phyloP scores from a whole-genome alignment of 2,797 vertebrate species.

The Darevskia nairensis region DNA sequence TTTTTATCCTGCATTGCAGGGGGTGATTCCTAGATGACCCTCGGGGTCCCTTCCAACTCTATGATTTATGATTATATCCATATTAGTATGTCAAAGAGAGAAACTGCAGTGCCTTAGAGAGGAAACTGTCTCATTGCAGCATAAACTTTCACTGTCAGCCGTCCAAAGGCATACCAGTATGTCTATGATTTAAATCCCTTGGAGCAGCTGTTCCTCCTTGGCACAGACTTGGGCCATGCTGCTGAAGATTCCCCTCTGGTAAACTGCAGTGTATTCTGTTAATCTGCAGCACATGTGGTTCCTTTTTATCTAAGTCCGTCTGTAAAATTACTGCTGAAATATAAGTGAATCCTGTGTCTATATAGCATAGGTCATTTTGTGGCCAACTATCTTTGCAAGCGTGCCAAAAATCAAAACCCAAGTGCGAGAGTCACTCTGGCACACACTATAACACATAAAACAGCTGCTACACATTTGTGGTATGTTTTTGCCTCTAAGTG shows the following conservation, averaged over 20 bases:
- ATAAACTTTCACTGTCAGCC: background rate
- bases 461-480: background rate
- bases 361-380: background rate
- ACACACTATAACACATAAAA: background rate
- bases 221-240: background rate
- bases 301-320: background rate
- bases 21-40: too few species aligned
- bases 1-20: too few species aligned
- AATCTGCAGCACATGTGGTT: background rate
- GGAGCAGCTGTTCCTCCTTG: constrained; percentile 33
- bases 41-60: too few species aligned
- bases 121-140: background rate
- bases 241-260: background rate
- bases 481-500: background rate
- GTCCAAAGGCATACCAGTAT: background rate
- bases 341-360: background rate
- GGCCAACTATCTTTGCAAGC: background rate
- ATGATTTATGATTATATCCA: too few species aligned
- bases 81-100: background rate
- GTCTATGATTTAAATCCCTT: constrained; percentile 6
- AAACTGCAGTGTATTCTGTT: background rate
- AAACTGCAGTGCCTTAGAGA: background rate
- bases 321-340: background rate
- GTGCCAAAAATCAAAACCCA: background rate
- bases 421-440: background rate